Conservation (phyloP, 2,888 invertebrate species). For the Yponomeuta evonymella region DNA sequence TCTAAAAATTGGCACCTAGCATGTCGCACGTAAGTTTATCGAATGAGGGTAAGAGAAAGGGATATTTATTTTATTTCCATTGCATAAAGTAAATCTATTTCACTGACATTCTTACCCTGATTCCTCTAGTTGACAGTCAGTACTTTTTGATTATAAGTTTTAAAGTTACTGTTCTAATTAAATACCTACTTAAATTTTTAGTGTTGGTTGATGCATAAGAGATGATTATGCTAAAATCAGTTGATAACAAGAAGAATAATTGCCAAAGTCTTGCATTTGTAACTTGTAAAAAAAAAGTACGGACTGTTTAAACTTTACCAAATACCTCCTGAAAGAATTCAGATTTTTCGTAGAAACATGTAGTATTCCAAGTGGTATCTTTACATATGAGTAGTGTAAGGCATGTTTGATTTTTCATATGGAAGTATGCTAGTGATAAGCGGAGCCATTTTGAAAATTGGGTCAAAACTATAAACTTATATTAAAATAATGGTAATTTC, state of each 20-base stretch:
- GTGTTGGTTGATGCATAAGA: neutral
- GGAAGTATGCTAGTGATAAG: neutral
- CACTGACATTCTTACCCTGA: constrained; percentile 30
- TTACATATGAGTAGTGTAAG: neutral
- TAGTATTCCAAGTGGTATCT: neutral
- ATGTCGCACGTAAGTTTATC: constrained; percentile 24
- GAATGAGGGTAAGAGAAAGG: constrained; percentile 37
- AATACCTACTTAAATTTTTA: neutral
- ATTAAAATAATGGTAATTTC: constrained; percentile 61
- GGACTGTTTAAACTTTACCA: constrained; percentile 46
- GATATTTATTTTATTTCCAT: constrained; percentile 57
- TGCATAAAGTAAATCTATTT: constrained; percentile 49
- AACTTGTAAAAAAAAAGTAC: constrained; percentile 48
- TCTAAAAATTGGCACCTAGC: neutral
- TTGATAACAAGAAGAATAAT: constrained; percentile 30
- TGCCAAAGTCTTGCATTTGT: constrained; percentile 71
- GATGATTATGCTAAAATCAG: neutral
- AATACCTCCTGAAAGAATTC: constrained; percentile 45
- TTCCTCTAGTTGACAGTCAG: constrained; percentile 43
- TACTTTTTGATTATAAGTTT: constrained; percentile 30
- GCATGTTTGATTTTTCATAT: constrained; percentile 8
- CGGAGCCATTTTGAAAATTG: neutral
- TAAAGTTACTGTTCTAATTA: constrained; percentile 11
- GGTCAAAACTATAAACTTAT: constrained; percentile 50
- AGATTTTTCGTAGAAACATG: neutral